Evolutionary conservation across 2,888 invertebrate species (phyloP).

Genomic region (Sepioteuthis lessoniana): DNA sequence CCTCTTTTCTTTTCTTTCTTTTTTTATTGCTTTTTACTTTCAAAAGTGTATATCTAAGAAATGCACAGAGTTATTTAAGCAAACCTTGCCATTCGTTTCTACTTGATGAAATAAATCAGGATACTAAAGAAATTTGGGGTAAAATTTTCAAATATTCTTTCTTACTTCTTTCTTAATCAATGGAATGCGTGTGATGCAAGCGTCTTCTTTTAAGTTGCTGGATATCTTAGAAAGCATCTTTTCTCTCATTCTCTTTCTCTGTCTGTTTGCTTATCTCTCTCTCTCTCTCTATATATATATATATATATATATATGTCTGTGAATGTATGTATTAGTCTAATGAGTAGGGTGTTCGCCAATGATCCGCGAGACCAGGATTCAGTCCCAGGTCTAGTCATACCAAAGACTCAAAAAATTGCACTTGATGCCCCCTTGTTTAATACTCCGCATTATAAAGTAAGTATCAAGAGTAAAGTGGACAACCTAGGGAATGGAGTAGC

Average conservation of each 20-base stretch:
- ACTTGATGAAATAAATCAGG: not conserved
- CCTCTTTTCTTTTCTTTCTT: not conserved
- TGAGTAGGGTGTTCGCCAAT: too few relatives aligned
- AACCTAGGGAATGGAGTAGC: too few relatives aligned
- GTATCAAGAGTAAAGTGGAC: too few relatives aligned
- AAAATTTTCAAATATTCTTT: not conserved
- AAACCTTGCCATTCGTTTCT: not conserved
- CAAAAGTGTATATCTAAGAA: not conserved
- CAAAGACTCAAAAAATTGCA: too few relatives aligned
- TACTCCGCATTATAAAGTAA: too few relatives aligned
- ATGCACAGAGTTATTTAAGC: not conserved
- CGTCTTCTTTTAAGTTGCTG: not conserved
- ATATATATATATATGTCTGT: not conserved
- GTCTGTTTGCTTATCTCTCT: not conserved
- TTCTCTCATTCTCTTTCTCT: not conserved
- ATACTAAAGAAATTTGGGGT: not conserved
- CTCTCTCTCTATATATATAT: not conserved
- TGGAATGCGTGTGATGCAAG: not conserved
- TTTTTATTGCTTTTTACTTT: not conserved
- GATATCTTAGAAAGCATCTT: not conserved
- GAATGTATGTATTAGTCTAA: too few relatives aligned
- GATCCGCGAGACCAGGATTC: too few relatives aligned
- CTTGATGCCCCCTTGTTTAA: too few relatives aligned
- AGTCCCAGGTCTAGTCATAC: too few relatives aligned
- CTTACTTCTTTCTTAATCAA: not conserved